Evolutionary conservation across 2,797 vertebrate genomes (phyloP).

Genomic region (Myiothlypis coronata): DNA sequence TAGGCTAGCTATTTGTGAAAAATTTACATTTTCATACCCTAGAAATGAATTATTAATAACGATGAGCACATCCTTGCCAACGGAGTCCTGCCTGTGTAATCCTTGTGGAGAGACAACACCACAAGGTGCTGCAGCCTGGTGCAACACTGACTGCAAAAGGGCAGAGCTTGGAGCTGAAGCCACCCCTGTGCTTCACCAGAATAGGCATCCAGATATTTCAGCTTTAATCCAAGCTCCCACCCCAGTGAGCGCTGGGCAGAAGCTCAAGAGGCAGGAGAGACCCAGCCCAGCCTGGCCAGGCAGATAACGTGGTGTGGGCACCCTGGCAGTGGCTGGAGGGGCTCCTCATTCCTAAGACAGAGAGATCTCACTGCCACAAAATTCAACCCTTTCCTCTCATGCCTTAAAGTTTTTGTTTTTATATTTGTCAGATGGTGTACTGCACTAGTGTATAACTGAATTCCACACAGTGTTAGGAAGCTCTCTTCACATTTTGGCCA

Average conservation of each 20-base stretch:
- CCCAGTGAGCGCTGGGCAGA: not conserved
- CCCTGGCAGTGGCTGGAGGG: not conserved
- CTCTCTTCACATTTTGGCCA: not conserved
- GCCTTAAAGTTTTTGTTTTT: not conserved
- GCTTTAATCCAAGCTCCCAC: not conserved
- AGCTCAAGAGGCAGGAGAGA: not conserved
- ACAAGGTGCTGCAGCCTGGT: not conserved
- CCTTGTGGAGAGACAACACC: not conserved
- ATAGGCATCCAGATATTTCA: not conserved
- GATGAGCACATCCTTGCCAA: not conserved
- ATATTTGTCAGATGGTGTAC: not conserved
- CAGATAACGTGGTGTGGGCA: rapidly evolving
- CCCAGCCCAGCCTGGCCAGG: not conserved
- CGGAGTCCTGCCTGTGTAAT: not conserved
- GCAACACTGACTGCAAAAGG: not conserved
- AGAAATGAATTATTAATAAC: constrained; percentile 1
- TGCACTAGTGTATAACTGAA: not conserved
- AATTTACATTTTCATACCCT: not conserved
- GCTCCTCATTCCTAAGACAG: not conserved
- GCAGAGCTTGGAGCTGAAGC: not conserved
- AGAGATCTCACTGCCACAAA: not conserved
- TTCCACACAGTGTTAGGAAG: no score
- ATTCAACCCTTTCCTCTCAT: not conserved
- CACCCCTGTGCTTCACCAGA: not conserved
- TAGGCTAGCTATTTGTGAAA: not conserved